Evolutionary conservation across 1,140 invertebrate genomes (phyloP).

Genomic region (Andricus grossulariae): DNA sequence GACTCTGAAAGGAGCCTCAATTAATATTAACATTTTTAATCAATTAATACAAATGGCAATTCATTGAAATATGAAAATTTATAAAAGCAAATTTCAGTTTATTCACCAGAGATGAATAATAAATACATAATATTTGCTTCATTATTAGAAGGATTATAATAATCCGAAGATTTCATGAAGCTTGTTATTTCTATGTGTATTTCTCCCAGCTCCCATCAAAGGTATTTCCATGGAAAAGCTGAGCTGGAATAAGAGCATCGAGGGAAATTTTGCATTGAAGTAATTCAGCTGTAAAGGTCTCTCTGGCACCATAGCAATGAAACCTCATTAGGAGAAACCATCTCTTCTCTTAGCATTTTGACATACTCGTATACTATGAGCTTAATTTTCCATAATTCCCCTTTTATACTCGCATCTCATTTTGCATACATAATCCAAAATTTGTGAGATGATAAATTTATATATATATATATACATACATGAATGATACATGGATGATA

Average conservation of each 20-base stretch:
- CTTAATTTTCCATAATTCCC: not conserved
- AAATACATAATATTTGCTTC: no score
- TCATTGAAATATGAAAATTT: no score
- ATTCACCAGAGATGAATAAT: no score
- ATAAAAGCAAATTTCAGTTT: no score
- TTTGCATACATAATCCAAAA: no score
- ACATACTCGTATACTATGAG: not conserved
- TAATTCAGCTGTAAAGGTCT: conserved; percentile 15
- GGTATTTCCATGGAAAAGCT: conserved; percentile 8
- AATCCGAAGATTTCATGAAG: not conserved
- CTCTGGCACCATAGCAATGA: not conserved
- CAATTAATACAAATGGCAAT: no score
- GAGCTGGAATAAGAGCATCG: conserved; percentile 14
- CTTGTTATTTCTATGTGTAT: conserved; percentile 4
- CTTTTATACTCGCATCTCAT: no score
- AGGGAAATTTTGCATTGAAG: conserved; percentile 20
- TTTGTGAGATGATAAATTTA: no score
- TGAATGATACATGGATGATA: no score
- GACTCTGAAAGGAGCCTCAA: no score
- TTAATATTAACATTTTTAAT: no score
- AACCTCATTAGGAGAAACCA: conserved; percentile 10
- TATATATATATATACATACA: no score
- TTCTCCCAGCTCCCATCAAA: not conserved
- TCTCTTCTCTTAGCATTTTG: conserved; percentile 10
- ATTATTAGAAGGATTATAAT: not conserved